These are phyloP conservation scores for Arizona elegans DNA, from an alignment of 2,113 vertebrate species.

Conservation along the genomic window DNA sequence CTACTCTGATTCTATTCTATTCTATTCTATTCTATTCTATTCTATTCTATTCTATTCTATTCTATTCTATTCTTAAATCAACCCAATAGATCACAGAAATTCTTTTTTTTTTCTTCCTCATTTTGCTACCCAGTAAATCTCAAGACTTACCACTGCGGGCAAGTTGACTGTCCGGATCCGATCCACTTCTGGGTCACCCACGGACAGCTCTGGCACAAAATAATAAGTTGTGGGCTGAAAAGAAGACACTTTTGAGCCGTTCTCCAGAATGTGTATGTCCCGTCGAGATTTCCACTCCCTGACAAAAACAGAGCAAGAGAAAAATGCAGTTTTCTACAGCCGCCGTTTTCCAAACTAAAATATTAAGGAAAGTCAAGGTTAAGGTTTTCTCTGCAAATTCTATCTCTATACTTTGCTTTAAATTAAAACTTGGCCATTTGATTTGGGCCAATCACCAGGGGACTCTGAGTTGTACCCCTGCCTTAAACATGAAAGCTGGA, in stretches of 20 bases:
- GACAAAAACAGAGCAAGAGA: constrained; percentile 21
- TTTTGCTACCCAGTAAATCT: background rate
- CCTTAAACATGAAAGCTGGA: too few relatives aligned
- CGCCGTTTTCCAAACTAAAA: background rate
- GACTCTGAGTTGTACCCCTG: too few relatives aligned
- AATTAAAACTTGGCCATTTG: background rate
- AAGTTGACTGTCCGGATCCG: constrained; percentile 88
- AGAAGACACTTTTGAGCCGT: constrained; percentile 85
- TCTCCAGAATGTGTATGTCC: constrained; percentile 81
- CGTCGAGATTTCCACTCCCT: constrained; percentile 89
- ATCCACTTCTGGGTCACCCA: constrained; percentile 82
- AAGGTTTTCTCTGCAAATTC: background rate
- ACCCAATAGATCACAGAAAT: background rate
- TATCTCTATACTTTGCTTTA: background rate
- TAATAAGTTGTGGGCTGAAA: constrained; percentile 87
- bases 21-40: too few relatives aligned
- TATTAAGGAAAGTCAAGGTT: background rate
- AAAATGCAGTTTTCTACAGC: background rate
- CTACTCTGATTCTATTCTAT: too few relatives aligned
- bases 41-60: too few relatives aligned
- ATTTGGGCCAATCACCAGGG: background rate
- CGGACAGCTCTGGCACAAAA: constrained; percentile 82
- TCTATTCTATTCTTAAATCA: background rate
- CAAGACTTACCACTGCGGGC: constrained; percentile 84
- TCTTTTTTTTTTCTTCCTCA: background rate